Evolutionary conservation across 2,888 invertebrate species (phyloP), one percentile per base, ranked within the genome.

Genomic region (Gandaritis pyraliata): DNA sequence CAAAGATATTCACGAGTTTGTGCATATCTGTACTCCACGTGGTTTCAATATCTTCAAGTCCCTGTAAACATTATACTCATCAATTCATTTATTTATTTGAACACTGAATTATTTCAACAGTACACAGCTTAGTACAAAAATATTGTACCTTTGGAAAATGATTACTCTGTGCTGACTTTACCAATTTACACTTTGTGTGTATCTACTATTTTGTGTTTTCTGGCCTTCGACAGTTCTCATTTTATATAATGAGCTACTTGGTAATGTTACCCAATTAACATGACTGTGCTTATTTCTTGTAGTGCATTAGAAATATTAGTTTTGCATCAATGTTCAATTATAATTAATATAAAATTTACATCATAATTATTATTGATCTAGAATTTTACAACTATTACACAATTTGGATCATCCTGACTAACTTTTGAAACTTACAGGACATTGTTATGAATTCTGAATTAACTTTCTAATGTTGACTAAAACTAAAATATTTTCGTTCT

Each of bases 171-270:
- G 53, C 45, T 54, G 58, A 58, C 46, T 18, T 58, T 33, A 63
- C 51, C 41, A 58, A 15, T 58, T 58, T 47, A 36, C 51, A 58
- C 45, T n/a, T 18, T 18, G 46, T 7, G 38, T 56, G 61, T 56
- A 30, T n/a, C n/a, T 33, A 33, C 33, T 46, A n/a, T n/a, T 23
- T 46, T n/a, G 46, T 43, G 43, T 43, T 43, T 16, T 43, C n/a
- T 10, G 43, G 0, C 43, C 2, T 16, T 16, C 4, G n/a, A n/a
- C n/a, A n/a, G n/a, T 43, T 16, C 10, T 43, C 16, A 43, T 11
- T 11, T 43, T 16, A 12, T 8, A 41, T 7, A 13, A 43, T 16
- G 8, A 43, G 1, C 10, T 43, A 43, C 43, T 43, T 43, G 15
- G 8, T n/a, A 41, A 10, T 33, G 33, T 33, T 33, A 33, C 1